Evolutionary conservation across 1,140 invertebrate genomes (phyloP).

Genomic region (Protaetia brevitarsis): DNA sequence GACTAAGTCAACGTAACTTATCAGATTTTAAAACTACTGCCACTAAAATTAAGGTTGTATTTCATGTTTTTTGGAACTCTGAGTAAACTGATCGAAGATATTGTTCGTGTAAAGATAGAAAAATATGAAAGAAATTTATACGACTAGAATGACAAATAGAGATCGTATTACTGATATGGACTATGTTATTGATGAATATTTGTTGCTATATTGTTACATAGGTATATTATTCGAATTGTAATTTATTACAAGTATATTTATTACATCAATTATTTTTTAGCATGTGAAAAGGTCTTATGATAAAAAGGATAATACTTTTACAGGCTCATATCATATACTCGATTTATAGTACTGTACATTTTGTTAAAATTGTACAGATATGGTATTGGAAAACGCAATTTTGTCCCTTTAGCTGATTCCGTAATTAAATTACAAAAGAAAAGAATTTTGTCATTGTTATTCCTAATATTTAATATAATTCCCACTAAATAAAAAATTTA

Average conservation of each 20-base stretch:
- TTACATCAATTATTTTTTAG: constrained; percentile 20
- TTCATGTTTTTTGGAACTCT: background rate
- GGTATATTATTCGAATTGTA: constrained; percentile 33
- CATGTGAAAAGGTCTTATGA: constrained; percentile 24
- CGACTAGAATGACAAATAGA: background rate
- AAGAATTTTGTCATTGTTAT: constrained; percentile 23
- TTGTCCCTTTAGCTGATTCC: constrained; percentile 25
- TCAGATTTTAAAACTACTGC: constrained; percentile 24
- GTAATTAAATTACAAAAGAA: constrained; percentile 9
- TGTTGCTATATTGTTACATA: constrained; percentile 44
- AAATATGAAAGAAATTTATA: background rate
- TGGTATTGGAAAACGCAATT: constrained; percentile 9
- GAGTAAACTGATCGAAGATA: background rate
- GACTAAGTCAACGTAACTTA: background rate
- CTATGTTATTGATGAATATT: constrained; percentile 31
- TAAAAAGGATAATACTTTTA: constrained; percentile 25
- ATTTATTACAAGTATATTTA: constrained; percentile 19
- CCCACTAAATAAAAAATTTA: constrained; percentile 23
- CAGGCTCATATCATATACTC: constrained; percentile 24
- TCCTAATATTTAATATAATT: constrained; percentile 27
- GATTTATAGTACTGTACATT: constrained; percentile 23
- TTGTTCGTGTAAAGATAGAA: background rate
- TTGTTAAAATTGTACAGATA: constrained; percentile 24
- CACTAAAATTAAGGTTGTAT: constrained; percentile 20
- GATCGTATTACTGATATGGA: constrained; percentile 30